Conservation (phyloP, 2,797 vertebrate species). For the Protosalanx chinensis region DNA sequence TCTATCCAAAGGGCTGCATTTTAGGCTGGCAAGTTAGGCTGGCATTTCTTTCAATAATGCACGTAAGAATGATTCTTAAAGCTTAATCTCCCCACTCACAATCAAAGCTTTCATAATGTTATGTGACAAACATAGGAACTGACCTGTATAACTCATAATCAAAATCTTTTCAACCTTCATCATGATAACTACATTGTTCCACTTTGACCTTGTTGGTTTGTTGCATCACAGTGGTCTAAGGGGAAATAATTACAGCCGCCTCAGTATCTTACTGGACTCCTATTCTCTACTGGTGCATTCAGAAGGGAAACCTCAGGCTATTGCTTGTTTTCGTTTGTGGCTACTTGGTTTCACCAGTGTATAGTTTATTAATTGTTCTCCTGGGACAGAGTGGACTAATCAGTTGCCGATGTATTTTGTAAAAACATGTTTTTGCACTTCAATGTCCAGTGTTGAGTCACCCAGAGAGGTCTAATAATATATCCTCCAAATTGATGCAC, state of each 20-base stretch:
- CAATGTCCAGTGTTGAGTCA: neutral
- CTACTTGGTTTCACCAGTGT: neutral
- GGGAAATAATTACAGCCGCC: slow-evolving; percentile 19
- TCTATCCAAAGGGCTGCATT: slow-evolving; percentile 1
- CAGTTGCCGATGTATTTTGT: slow-evolving; percentile 3
- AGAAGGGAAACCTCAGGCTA: slow-evolving; percentile 1
- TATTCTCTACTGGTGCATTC: neutral
- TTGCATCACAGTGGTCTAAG: slow-evolving; percentile 6
- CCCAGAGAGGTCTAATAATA: no score
- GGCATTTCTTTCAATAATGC: neutral
- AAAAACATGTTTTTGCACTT: slow-evolving; percentile 29
- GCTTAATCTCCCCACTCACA: no score
- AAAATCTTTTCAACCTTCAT: no score
- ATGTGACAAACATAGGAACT: no score
- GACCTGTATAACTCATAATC: no score
- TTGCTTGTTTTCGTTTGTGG: neutral
- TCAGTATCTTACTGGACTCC: neutral
- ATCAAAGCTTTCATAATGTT: no score
- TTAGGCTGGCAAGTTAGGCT: neutral
- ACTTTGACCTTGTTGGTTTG: neutral
- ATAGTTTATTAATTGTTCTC: slow-evolving; percentile 16
- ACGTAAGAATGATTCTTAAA: neutral
- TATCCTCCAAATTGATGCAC: no score
- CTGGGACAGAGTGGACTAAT: slow-evolving; percentile 27
- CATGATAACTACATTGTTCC: no score